Percentiles rank a stretch among this genome's conserved stretches.
These are phyloP conservation scores for Campylorhamphus procurvoides DNA, from an alignment of 2,113 vertebrate species.

Conservation along the genomic window DNA sequence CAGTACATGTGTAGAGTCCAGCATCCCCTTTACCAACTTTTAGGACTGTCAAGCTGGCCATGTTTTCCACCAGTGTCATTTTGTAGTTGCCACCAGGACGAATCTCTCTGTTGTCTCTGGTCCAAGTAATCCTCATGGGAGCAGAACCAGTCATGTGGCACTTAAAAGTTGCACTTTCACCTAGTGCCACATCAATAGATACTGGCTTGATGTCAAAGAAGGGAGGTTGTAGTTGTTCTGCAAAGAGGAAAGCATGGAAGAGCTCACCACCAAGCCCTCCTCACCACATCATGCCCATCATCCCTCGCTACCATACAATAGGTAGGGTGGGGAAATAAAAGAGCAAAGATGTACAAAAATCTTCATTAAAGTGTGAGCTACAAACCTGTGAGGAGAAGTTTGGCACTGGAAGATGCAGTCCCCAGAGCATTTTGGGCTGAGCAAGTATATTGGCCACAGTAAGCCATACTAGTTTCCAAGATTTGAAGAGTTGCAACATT, in stretches of 20 bases:
- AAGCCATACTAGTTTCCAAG: constrained; percentile 79
- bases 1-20: constrained; percentile 90
- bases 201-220: constrained; percentile 91
- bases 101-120: constrained; percentile 96
- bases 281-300: not conserved
- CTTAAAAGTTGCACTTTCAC: constrained; percentile 88
- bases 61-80: constrained; percentile 89
- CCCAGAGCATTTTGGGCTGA: constrained; percentile 92
- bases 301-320: not conserved
- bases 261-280: not conserved
- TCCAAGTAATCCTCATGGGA: constrained; percentile 95
- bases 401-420: constrained; percentile 91
- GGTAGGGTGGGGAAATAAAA: not conserved
- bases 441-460: constrained; percentile 91
- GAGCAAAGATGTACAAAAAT: not conserved
- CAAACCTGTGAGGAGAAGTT: constrained; percentile 93
- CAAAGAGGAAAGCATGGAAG: constrained; percentile 61
- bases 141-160: constrained; percentile 91
- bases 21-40: constrained; percentile 90
- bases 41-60: constrained; percentile 83
- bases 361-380: not conserved
- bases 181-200: constrained; percentile 85
- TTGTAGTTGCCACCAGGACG: constrained; percentile 93
- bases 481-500: constrained; percentile 90
- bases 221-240: constrained; percentile 91